phyloP scores from a whole-genome alignment of 2,888 invertebrate species.

The Xestoiulus laeticollis region DNA sequence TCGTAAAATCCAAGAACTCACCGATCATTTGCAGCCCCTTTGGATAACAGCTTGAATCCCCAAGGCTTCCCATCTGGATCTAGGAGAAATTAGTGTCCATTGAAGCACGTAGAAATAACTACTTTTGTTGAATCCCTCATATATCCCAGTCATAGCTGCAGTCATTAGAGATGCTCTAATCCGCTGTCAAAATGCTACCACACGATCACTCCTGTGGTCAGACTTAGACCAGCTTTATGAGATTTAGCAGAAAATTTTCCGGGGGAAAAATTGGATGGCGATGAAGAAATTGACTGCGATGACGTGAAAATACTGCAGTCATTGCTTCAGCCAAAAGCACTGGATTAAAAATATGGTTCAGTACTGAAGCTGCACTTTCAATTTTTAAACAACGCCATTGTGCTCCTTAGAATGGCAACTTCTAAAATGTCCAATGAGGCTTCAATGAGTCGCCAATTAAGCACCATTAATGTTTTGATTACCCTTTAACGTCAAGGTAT shows the following conservation, averaged over 20 bases:
- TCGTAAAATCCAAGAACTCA: neutral
- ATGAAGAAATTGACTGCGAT: slow-evolving; percentile 28
- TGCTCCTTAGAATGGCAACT: too few species aligned
- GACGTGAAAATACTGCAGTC: slow-evolving; percentile 41
- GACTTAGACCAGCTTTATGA: slow-evolving; percentile 44
- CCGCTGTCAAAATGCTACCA: slow-evolving; percentile 48
- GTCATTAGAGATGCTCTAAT: slow-evolving; percentile 48
- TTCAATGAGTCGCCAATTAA: too few species aligned
- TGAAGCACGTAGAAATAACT: slow-evolving; percentile 30
- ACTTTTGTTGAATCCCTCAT: slow-evolving; percentile 43
- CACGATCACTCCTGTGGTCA: slow-evolving; percentile 50
- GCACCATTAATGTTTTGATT: too few species aligned
- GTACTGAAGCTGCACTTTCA: neutral
- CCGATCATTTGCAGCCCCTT: neutral
- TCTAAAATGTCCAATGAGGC: too few species aligned
- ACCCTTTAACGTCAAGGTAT: too few species aligned
- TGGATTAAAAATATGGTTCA: neutral
- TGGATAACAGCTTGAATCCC: neutral
- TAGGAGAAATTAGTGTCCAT: slow-evolving; percentile 16
- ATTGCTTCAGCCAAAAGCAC: neutral
- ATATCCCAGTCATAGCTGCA: slow-evolving; percentile 24
- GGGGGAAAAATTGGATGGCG: slow-evolving; percentile 2
- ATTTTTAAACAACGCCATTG: neutral
- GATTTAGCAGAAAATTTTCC: slow-evolving; percentile 42
- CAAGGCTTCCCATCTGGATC: slow-evolving; percentile 17